These are phyloP conservation scores for Carposina sasakii DNA, from an alignment of 1,140 invertebrate genomes.

Conservation along the genomic window DNA sequence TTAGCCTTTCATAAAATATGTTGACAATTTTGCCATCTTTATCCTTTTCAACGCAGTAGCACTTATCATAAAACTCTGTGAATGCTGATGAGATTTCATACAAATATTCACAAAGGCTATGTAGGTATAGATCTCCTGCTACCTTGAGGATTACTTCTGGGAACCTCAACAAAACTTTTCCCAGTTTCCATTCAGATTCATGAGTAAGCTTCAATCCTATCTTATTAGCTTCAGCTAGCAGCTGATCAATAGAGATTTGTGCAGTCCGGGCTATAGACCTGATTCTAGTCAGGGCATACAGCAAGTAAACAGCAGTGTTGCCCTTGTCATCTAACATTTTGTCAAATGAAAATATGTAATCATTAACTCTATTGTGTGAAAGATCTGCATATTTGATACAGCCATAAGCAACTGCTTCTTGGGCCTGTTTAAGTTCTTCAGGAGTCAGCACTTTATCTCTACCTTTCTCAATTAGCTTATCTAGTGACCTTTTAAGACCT, in stretches of 20 bases:
- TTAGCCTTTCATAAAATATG: conserved; percentile 89
- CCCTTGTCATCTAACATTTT: conserved; percentile 99
- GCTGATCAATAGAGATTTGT: conserved; percentile 70
- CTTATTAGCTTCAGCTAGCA: conserved; percentile 73
- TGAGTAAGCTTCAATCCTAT: conserved; percentile 84
- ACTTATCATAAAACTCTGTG: conserved; percentile 97
- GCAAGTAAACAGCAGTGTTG: conserved; percentile 98
- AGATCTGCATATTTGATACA: conserved; percentile 99
- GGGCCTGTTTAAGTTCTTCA: conserved; percentile 88
- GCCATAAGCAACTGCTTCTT: conserved; percentile 95
- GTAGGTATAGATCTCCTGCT: conserved; percentile 88
- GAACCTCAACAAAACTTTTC: conserved; percentile 89
- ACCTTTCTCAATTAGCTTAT: conserved; percentile 93
- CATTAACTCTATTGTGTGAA: conserved; percentile 92
- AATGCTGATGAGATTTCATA: conserved; percentile 96
- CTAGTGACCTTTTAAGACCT: conserved; percentile 87
- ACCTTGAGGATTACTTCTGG: conserved; percentile 91
- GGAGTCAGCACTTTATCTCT: conserved; percentile 88
- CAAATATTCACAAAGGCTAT: conserved; percentile 95
- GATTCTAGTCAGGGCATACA: conserved; percentile 97
- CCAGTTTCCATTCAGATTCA: conserved; percentile 96
- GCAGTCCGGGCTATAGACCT: conserved; percentile 90
- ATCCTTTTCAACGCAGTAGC: conserved; percentile 98
- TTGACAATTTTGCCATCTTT: conserved; percentile 82
- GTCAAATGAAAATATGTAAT: conserved; percentile 99